Percentiles rank a stretch among this genome's conserved stretches.
These are phyloP conservation scores for Cryptotermes secundus DNA, from an alignment of 1,140 invertebrate genomes.

Conservation along the genomic window DNA sequence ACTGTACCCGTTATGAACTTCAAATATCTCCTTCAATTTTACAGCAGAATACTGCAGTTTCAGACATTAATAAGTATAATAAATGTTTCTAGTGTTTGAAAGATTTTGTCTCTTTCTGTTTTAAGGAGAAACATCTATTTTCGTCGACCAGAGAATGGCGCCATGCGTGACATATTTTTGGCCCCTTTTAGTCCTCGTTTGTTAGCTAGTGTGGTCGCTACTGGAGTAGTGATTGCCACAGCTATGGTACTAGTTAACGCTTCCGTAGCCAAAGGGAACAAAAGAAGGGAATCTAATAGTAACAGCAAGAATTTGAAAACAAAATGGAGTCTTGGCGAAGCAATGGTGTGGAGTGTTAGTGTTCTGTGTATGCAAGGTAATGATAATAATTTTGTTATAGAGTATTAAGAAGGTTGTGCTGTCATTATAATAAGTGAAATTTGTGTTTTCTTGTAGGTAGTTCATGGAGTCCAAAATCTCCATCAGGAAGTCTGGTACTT, in stretches of 20 bases:
- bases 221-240: conserved; percentile 52
- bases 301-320: conserved; percentile 41
- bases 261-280: conserved; percentile 29
- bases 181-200: conserved; percentile 58
- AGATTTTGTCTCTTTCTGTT: no score
- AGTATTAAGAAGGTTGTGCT: no score
- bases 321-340: conserved; percentile 53
- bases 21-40: no score
- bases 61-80: no score
- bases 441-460: conserved; percentile 50
- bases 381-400: neutral
- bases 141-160: conserved; percentile 57
- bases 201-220: conserved; percentile 52
- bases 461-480: conserved; percentile 54
- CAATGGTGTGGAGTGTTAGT: conserved; percentile 58
- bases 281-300: conserved; percentile 44
- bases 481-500: conserved; percentile 57
- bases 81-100: no score
- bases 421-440: neutral
- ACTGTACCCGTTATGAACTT: no score
- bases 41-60: no score
- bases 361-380: conserved; percentile 64
- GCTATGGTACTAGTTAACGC: conserved; percentile 52
- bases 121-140: conserved; percentile 59
- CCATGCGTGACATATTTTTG: conserved; percentile 61